Conservation (phyloP, 30 jellyfish, hydroid and myxozoan genomes). For the Turritopsis rubra region DNA sequence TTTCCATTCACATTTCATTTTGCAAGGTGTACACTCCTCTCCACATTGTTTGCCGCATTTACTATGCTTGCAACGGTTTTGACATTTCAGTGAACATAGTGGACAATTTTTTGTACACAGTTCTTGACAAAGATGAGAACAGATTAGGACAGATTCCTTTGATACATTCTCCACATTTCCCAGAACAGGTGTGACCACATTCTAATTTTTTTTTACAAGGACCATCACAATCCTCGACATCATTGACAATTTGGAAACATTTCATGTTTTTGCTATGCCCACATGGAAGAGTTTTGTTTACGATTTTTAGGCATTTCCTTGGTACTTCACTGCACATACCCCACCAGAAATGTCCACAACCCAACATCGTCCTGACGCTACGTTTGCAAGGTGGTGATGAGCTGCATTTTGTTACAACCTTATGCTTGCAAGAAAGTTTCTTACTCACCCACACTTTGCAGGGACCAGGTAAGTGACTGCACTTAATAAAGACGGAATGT, state of each 20-base stretch:
- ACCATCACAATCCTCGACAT: constrained; percentile 34
- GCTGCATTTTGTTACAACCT: constrained; percentile 22
- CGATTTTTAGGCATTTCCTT: neutral
- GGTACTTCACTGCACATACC: constrained; percentile 6
- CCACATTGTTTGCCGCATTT: constrained; percentile 29
- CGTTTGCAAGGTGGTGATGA: neutral
- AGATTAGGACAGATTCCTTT: constrained; percentile 36
- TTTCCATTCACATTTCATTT: constrained; percentile 34
- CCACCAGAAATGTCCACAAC: neutral
- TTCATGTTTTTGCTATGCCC: neutral
- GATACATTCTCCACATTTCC: constrained; percentile 26
- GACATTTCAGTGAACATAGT: constrained; percentile 33
- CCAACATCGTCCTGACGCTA: neutral
- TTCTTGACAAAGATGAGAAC: constrained; percentile 33
- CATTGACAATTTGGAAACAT: neutral
- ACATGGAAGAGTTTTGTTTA: neutral
- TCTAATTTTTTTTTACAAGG: constrained; percentile 7
- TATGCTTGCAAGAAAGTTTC: constrained; percentile 30
- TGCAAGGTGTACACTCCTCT: constrained; percentile 55
- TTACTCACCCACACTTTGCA: constrained; percentile 28
- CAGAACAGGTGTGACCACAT: constrained; percentile 43
- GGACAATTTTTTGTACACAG: constrained; percentile 41
- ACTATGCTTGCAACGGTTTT: constrained; percentile 35
- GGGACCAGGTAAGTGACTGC: constrained; percentile 27
- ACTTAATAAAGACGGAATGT: neutral